Percentiles rank a stretch among this genome's conserved stretches.
Conservation (phyloP, 2,888 invertebrate genomes). For the Antheraea assamensis region DNA sequence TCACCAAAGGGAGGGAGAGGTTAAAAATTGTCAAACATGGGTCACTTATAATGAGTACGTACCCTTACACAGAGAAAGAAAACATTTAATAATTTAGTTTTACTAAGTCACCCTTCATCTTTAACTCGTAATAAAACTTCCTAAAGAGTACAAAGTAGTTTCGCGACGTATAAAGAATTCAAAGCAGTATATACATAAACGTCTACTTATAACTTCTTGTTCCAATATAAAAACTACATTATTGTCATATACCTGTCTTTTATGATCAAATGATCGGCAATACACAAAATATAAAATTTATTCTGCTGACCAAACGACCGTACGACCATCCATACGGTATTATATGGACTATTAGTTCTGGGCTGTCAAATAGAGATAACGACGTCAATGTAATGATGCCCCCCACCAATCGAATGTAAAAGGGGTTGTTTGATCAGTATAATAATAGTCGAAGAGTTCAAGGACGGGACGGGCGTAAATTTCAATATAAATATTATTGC, state of each 20-base stretch:
- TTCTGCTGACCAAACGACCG: conserved; percentile 18
- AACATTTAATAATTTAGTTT: background rate
- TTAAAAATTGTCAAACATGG: too few species aligned
- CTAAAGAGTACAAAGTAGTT: background rate
- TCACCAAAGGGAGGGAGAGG: too few species aligned
- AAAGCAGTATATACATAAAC: background rate
- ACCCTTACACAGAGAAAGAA: background rate
- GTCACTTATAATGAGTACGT: too few species aligned
- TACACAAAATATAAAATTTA: conserved; percentile 19
- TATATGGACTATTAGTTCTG: conserved; percentile 38
- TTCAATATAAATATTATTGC: conserved; percentile 80
- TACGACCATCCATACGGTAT: conserved; percentile 25
- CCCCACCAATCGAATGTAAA: conserved; percentile 51
- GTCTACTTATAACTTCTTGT: background rate
- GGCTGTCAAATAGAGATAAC: conserved; percentile 57
- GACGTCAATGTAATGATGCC: conserved; percentile 39
- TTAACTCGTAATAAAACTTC: background rate
- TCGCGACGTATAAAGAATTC: background rate
- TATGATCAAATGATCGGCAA: conserved; percentile 5
- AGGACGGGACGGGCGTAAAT: conserved; percentile 64
- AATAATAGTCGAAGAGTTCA: conserved; percentile 66
- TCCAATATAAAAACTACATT: background rate
- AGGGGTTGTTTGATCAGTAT: conserved; percentile 69
- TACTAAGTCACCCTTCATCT: background rate
- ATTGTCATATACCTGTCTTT: background rate